Percentiles rank a stretch among this genome's conserved stretches.
Conservation (phyloP, 2,797 vertebrate genomes). For the Iguana delicatissima region DNA sequence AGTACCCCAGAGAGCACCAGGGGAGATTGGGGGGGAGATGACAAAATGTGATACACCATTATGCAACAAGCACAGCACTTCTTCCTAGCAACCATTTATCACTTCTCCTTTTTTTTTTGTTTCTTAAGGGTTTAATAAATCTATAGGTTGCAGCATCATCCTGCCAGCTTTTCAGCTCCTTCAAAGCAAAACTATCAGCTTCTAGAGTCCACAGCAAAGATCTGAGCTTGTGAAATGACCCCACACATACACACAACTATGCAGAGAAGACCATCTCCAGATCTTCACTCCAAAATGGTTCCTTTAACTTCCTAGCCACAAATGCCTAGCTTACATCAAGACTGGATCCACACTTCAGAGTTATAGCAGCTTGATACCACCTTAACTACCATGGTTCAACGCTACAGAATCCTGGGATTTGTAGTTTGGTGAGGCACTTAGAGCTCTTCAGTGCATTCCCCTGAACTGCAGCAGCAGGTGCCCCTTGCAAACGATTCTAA, state of each 20-base stretch:
- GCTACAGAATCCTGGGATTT: too few relatives aligned
- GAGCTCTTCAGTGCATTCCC: too few relatives aligned
- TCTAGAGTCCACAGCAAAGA: not conserved
- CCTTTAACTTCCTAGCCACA: not conserved
- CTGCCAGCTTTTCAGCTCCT: not conserved
- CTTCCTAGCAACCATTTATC: constrained; percentile 57
- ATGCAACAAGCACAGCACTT: constrained; percentile 38
- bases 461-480: too few relatives aligned
- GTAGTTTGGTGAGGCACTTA: too few relatives aligned
- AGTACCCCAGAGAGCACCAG: constrained; percentile 5
- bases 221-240: not conserved
- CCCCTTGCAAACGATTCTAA: too few relatives aligned
- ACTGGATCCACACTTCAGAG: too few relatives aligned
- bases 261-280: not conserved
- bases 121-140: not conserved
- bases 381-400: too few relatives aligned
- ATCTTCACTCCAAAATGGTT: not conserved
- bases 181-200: not conserved
- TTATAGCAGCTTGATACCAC: too few relatives aligned
- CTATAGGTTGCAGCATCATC: not conserved
- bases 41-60: constrained; percentile 42
- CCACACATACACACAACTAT: too few relatives aligned
- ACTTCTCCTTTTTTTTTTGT: constrained; percentile 4
- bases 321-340: not conserved
- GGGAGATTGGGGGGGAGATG: too few relatives aligned